A percentile compares a stretch with the other conserved stretches of the same genome.
phyloP scores from a whole-genome alignment of 2,797 vertebrate species.

The Coracias cyanogaster region DNA sequence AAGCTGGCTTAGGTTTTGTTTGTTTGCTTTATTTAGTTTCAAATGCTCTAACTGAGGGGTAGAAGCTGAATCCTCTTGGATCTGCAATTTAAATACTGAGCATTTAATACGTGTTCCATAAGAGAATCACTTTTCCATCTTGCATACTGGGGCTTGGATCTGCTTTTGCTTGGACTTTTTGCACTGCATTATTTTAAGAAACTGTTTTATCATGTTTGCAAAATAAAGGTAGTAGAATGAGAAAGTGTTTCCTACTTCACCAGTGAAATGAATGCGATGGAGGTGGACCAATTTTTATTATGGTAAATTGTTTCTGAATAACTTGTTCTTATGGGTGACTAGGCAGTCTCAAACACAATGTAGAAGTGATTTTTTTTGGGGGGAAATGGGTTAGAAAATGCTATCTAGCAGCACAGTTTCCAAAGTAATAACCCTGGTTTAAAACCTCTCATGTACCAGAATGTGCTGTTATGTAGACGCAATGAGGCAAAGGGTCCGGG shows the following conservation, averaged over 20 bases:
- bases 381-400: neutral
- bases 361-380: neutral
- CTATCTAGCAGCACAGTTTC: neutral
- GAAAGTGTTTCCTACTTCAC: neutral
- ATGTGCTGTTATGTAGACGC: neutral
- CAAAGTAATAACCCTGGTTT: neutral
- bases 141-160: neutral
- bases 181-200: neutral
- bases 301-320: neutral
- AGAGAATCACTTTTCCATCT: neutral
- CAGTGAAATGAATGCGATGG: neutral
- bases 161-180: neutral
- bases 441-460: neutral
- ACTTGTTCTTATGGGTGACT: neutral
- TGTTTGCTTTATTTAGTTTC: conserved; percentile 32
- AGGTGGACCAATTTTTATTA: neutral
- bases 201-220: neutral
- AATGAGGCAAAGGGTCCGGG: neutral
- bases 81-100: neutral
- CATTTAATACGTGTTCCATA: neutral
- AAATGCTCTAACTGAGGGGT: neutral
- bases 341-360: neutral
- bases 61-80: neutral
- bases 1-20: conserved; percentile 17
- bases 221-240: neutral